Percentiles rank a stretch among this genome's conserved stretches.
Conservation (phyloP, 2,113 vertebrate genomes). For the Haliaeetus leucogaster region DNA sequence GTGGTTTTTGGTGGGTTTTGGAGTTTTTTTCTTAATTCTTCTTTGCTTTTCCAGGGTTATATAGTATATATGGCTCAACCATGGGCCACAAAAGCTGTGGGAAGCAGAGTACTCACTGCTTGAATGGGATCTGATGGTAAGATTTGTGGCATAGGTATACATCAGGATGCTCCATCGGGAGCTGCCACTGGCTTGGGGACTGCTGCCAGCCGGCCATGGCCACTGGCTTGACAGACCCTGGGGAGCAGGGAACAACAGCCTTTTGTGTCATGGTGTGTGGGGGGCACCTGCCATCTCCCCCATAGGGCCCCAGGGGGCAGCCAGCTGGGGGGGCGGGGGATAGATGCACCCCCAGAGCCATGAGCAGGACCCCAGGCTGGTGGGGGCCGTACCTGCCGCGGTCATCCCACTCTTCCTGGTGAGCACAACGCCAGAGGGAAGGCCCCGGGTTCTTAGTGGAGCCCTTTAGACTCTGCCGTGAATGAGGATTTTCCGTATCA, state of each 20-base stretch:
- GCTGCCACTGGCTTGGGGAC: accelerated
- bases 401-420: accelerated
- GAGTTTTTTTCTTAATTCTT: not conserved
- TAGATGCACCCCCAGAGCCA: accelerated
- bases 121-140: not conserved
- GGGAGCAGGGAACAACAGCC: accelerated
- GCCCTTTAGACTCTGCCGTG: not conserved
- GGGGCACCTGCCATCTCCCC: not conserved
- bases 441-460: accelerated
- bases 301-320: not conserved
- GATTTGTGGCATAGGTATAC: not conserved
- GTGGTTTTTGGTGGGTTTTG: accelerated
- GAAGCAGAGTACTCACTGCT: not conserved
- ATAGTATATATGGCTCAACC: not conserved
- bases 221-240: not conserved
- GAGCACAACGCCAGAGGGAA: not conserved
- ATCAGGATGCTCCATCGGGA: accelerated
- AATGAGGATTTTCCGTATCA: not conserved
- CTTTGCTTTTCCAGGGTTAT: not conserved
- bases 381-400: accelerated
- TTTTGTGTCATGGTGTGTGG: accelerated
- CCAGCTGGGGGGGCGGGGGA: accelerated
- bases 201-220: accelerated
- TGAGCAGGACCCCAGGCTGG: not conserved
- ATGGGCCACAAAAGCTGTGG: not conserved